Percentiles rank a stretch among this genome's conserved stretches.
phyloP scores from a whole-genome alignment of 2,888 invertebrate species.

The Pyralis farinalis region DNA sequence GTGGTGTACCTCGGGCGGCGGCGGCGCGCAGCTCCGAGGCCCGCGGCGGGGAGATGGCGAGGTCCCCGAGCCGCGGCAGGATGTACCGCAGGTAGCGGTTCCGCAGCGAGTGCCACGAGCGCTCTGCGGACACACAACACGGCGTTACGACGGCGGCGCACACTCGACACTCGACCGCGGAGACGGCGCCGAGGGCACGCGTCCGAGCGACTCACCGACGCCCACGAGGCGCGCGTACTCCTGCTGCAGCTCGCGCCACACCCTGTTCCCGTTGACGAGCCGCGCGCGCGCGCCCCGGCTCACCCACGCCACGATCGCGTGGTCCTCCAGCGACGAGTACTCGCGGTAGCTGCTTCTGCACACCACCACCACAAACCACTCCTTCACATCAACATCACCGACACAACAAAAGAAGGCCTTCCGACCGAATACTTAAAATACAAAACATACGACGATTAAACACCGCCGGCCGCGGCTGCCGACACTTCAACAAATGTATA shows the following conservation, averaged over 20 bases:
- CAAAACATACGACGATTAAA: too few relatives aligned
- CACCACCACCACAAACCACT: too few relatives aligned
- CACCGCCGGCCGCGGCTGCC: too few relatives aligned
- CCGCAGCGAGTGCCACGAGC: slow-evolving; percentile 70
- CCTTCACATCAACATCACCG: too few relatives aligned
- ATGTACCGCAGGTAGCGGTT: slow-evolving; percentile 70
- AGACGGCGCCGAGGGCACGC: too few relatives aligned
- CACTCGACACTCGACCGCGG: background rate
- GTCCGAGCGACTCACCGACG: slow-evolving; percentile 26
- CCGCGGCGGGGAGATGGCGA: slow-evolving; percentile 35
- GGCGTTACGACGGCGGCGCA: background rate
- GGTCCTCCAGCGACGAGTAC: slow-evolving; percentile 58
- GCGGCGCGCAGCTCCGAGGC: slow-evolving; percentile 37
- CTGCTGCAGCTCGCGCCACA: slow-evolving; percentile 52
- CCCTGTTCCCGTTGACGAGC: slow-evolving; percentile 57
- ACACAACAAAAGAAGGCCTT: too few relatives aligned
- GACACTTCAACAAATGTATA: too few relatives aligned
- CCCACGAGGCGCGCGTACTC: slow-evolving; percentile 35
- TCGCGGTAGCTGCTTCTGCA: slow-evolving; percentile 22
- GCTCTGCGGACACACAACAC: slow-evolving; percentile 26
- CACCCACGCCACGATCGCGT: slow-evolving; percentile 56
- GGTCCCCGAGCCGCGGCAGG: slow-evolving; percentile 46
- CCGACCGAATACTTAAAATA: too few relatives aligned
- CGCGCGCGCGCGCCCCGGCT: slow-evolving; percentile 33
- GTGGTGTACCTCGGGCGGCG: slow-evolving; percentile 29